Percentiles rank a stretch among this genome's conserved stretches.
phyloP scores from a whole-genome alignment of 53 echinoderm and acorn worm species.

The Echinarachnius parma region DNA sequence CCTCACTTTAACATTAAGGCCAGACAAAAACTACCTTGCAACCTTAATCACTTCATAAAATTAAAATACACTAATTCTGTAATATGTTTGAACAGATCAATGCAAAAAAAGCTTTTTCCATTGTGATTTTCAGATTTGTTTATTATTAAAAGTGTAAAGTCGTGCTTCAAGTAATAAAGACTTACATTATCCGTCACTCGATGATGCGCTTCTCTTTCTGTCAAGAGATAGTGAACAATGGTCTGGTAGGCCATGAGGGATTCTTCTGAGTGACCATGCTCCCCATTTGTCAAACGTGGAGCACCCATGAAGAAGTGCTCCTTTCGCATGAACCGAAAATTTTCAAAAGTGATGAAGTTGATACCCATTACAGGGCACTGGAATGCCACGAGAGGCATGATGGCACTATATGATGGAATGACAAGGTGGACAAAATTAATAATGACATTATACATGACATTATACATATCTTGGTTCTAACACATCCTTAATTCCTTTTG shows the following conservation, averaged over 20 bases:
- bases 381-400: background rate
- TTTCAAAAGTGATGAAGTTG: constrained; percentile 30
- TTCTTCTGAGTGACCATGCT: constrained; percentile 26
- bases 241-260: constrained; percentile 60
- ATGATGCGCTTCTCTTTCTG: constrained; percentile 7
- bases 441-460: too few species aligned
- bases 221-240: constrained; percentile 48
- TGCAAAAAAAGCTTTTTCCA: too few species aligned
- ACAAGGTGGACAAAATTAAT: too few species aligned
- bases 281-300: constrained; percentile 30
- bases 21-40: background rate
- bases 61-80: too few species aligned
- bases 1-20: background rate
- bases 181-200: constrained; percentile 17
- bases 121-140: too few species aligned
- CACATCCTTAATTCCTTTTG: too few species aligned
- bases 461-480: too few species aligned
- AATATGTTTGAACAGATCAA: too few species aligned
- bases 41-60: background rate
- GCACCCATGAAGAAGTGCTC: constrained; percentile 37
- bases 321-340: constrained; percentile 17
- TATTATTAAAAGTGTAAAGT: too few species aligned
- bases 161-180: background rate
- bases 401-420: background rate
- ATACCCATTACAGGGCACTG: constrained; percentile 33